phyloP scores from a whole-genome alignment of 2,797 vertebrate species.

The Rhodeus uyekii region DNA sequence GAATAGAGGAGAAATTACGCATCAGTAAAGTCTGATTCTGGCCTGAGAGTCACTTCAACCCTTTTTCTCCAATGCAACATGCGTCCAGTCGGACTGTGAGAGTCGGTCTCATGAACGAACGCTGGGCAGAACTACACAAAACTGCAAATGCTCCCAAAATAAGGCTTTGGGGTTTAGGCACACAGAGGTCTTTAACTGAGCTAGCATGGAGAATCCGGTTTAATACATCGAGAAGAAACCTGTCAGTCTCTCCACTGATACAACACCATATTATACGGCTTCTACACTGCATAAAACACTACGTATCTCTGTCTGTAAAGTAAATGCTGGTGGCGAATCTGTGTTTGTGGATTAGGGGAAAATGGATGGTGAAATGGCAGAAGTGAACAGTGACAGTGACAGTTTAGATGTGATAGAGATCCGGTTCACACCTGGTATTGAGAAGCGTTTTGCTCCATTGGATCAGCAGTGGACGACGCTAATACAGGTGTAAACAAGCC shows the following conservation, averaged over 20 bases:
- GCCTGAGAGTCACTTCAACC: background rate
- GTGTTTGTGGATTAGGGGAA: conserved; percentile 55
- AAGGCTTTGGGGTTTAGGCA: conserved; percentile 83
- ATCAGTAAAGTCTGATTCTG: background rate
- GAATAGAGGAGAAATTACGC: background rate
- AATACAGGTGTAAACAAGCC: too few relatives aligned
- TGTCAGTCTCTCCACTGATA: conserved; percentile 27
- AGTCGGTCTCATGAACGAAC: conserved; percentile 12
- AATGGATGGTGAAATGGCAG: conserved; percentile 52
- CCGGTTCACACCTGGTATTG: background rate
- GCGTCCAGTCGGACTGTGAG: conserved; percentile 26
- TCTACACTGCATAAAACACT: conserved; percentile 7
- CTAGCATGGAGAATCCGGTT: conserved; percentile 68
- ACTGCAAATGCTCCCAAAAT: conserved; percentile 73
- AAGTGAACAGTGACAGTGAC: conserved; percentile 19
- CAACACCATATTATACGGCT: conserved; percentile 47
- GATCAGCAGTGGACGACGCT: too few relatives aligned
- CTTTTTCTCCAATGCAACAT: background rate
- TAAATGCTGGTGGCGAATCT: conserved; percentile 72
- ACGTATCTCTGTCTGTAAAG: conserved; percentile 4
- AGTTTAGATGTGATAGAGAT: background rate
- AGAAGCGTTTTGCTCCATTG: too few relatives aligned
- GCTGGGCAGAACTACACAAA: conserved; percentile 27
- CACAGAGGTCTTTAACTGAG: conserved; percentile 77
- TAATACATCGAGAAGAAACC: background rate